These are phyloP conservation scores for Trialeurodes vaporariorum DNA, from an alignment of 1,140 invertebrate species.

Conservation along the genomic window DNA sequence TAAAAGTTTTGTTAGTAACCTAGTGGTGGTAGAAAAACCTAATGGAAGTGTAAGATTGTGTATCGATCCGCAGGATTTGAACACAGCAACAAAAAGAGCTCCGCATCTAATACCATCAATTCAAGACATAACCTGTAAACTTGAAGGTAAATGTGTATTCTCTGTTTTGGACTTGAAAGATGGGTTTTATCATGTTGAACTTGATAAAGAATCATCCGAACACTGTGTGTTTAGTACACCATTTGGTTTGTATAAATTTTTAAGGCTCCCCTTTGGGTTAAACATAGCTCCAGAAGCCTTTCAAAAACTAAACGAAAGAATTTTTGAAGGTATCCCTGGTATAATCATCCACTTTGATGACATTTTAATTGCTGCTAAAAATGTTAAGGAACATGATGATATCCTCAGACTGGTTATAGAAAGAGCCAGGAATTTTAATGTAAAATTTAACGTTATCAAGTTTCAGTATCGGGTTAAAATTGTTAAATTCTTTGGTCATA, in stretches of 20 bases:
- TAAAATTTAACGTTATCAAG: slow-evolving; percentile 20
- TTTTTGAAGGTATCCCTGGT: slow-evolving; percentile 27
- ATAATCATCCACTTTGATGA: slow-evolving; percentile 26
- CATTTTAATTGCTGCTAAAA: slow-evolving; percentile 14
- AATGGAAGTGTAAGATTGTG: slow-evolving; percentile 31
- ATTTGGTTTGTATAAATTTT: slow-evolving; percentile 29
- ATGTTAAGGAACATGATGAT: slow-evolving; percentile 12
- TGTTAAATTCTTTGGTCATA: slow-evolving; percentile 18
- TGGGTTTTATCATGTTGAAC: slow-evolving; percentile 21
- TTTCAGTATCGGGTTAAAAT: slow-evolving; percentile 9
- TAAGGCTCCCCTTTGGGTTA: slow-evolving; percentile 31
- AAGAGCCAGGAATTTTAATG: slow-evolving; percentile 17
- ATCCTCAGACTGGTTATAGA: slow-evolving; percentile 15
- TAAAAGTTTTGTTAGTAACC: slow-evolving; percentile 29
- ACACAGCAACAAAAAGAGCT: slow-evolving; percentile 13
- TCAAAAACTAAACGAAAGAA: slow-evolving; percentile 26
- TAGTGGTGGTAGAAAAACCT: slow-evolving; percentile 31
- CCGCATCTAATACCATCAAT: slow-evolving; percentile 19
- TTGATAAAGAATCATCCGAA: slow-evolving; percentile 17
- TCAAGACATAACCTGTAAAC: slow-evolving; percentile 17
- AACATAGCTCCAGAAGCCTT: slow-evolving; percentile 30
- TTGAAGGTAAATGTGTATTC: slow-evolving; percentile 18
- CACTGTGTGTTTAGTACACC: slow-evolving; percentile 17
- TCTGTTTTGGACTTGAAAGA: slow-evolving; percentile 20
- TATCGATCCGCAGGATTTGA: slow-evolving; percentile 30